Evolutionary conservation across 2,888 invertebrate genomes (phyloP), one percentile per base, ranked within the genome.

Genomic region (Cosmia trapezina): DNA sequence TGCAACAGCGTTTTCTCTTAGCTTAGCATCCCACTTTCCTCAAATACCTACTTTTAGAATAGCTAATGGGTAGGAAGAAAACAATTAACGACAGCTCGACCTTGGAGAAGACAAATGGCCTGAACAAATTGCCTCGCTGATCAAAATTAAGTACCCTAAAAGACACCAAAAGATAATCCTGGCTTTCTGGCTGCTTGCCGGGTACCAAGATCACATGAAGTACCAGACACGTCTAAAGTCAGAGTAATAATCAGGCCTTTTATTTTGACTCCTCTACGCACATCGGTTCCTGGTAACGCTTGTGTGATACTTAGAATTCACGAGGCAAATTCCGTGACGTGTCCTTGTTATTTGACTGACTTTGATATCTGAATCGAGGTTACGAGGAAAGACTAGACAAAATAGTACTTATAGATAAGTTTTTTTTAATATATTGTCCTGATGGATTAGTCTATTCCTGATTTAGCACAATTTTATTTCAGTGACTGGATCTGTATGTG

Each of bases 301-400:
- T 33, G 53, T 45, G 8, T 49, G 28, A 22, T 75, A 73, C 60
- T 82, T 49, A 57, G 53, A 71, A 81, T 68, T 73, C 47, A 59
- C 33, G 9, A 43, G 14, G 33, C 64, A 54, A 72, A 76, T 76
- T 68, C 59, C 43, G 28, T 45, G 56, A 60, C 37, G 45, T 60
- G 56, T 70, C 71, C 65, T 78, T 59, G 17, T 56, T 80, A 37
- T 63, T 69, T 74, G 54, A 56, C 54, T 69, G 73, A 63, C 67
- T 77, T 83, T 76, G 78, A 63, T 69, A 61, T 71, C 22, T 66
- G 22, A 70, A 45, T 68, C 45, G 61, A 61, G 68, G 69, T 60
- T 64, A 69, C 12, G 28, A 71, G 68, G 75, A 75, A 71, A 69
- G 43, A 65, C 33, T 17, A 61, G 47, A 49, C 53, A 60, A 76